Evolutionary conservation across 92 coral and sea anemone genomes (phyloP), one percentile per base, ranked within the genome.

Genomic region (Palythoa grandiflora): DNA sequence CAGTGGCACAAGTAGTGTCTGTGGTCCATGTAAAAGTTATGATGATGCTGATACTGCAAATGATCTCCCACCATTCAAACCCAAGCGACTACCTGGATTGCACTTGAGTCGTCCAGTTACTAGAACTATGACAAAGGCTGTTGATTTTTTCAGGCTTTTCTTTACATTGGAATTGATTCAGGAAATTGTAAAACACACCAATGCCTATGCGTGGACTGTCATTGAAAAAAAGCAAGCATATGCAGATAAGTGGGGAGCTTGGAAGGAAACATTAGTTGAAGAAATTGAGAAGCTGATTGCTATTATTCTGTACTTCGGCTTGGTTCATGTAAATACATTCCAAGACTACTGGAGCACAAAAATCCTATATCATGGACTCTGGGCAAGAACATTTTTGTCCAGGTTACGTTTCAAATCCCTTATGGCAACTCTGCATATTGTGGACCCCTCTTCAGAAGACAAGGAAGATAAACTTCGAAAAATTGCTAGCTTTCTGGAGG

Each of bases 281-380:
- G 98, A 91, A 57, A 84, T 94, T 47, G 65, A 85, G 21, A 59
- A 70, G 66, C 80, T 94, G 73, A 89, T 94, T 71, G 94, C 93
- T 3, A 38, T 90, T 0, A 44, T 90, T 2, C 74, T 92, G 28
- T 89, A 89, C 75, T 92, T 94, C 83, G 93, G 94, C 6, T 88
- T 94, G 63, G 94, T 94, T 6, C 68, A 70, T 20, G 90, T 94
- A 0, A 76, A 52, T 48, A 50, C 84, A 17, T 50, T 44, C 8
- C 54, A 76, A 28, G 87, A 91, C 57, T 91, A 94, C 65, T 94
- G 95, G 95, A 92, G 94, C 87, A 89, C 88, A 13, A 90, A 92
- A 87, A 61, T 91, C 7, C 87, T 92, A 13, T 89, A 89, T 89
- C 92, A 94, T 71, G 94, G 98, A 48, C 84, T 94, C n/a, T 94